Evolutionary conservation across 2,888 invertebrate genomes (phyloP), one percentile per base, ranked within the genome.

Genomic region (Muschampia plurimacula): DNA sequence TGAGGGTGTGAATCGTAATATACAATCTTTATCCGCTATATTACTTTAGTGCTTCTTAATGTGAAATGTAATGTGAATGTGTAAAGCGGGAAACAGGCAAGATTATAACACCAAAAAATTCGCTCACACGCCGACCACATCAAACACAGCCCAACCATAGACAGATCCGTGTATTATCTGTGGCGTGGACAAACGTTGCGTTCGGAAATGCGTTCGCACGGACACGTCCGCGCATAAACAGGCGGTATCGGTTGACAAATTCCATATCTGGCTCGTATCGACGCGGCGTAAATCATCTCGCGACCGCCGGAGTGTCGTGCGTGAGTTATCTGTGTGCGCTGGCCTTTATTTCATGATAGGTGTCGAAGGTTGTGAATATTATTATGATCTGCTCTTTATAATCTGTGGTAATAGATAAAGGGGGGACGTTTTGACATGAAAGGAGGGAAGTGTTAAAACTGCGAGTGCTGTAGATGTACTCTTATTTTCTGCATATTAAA

Each of bases 201-300:
- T 70, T 70, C 70, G 70, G 70, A 70, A 44, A 44, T 10, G 9
- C 44, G 44, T 10, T 10, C 10, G 44, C 44, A 44, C 44, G 44
- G 44, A 44, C 86, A 81, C 88, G 82, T 81, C 78, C 80, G 76
- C 86, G 90, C 91, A 91, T 91, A 92, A 92, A 90, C 91, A 90
- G 89, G 77, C 82, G 78, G 78, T 86, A 44, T 84, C 84, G 82
- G 44, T 44, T 93, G 93, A 93, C 92, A 92, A 93, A 93, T 92
- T 89, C 85, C 90, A 83, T 88, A 89, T 91, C 92, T 89, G 89
- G 87, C 89, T 84, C 89, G 89, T 91, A 91, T 92, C 91, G 92
- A 90, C 83, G 86, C 80, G 77, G 82, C 82, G 87, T 93, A 92
- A 91, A 91, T 92, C 91, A 90, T 84, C 77, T 75, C 77, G 79